These are phyloP conservation scores for Hemicentrotus pulcherrimus DNA, from an alignment of 35 echinoderm and acorn worm species.

Conservation along the genomic window DNA sequence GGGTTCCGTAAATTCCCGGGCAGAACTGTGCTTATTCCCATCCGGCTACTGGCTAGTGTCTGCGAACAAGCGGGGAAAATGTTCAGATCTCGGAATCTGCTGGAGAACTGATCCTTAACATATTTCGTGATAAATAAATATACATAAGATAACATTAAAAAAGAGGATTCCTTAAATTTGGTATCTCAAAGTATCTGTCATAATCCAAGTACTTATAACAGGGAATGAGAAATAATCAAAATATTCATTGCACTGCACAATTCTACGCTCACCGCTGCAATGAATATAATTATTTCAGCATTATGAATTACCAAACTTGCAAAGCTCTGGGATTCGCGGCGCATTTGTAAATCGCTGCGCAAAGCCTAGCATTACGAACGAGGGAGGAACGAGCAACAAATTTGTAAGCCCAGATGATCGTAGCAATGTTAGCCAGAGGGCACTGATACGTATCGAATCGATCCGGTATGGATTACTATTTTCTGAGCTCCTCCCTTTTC, in stretches of 20 bases:
- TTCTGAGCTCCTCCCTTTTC: neutral
- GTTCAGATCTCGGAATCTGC: too few species aligned
- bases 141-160: too few species aligned
- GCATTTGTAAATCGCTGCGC: neutral
- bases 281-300: neutral
- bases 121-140: too few species aligned
- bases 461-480: neutral
- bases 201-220: too few species aligned
- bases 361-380: neutral
- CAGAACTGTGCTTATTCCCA: too few species aligned
- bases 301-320: neutral
- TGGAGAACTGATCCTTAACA: too few species aligned
- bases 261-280: neutral
- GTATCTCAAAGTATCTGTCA: too few species aligned
- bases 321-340: neutral
- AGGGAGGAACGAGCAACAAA: neutral
- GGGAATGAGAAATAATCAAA: neutral
- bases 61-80: too few species aligned
- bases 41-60: too few species aligned
- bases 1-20: too few species aligned
- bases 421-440: too few species aligned
- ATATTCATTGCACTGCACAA: neutral
- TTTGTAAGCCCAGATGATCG: neutral
- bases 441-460: neutral
- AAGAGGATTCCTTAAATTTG: too few species aligned